A percentile compares a stretch with the other conserved stretches of the same genome.
phyloP scores from a whole-genome alignment of 2,888 invertebrate genomes.

The Eilema depressum region DNA sequence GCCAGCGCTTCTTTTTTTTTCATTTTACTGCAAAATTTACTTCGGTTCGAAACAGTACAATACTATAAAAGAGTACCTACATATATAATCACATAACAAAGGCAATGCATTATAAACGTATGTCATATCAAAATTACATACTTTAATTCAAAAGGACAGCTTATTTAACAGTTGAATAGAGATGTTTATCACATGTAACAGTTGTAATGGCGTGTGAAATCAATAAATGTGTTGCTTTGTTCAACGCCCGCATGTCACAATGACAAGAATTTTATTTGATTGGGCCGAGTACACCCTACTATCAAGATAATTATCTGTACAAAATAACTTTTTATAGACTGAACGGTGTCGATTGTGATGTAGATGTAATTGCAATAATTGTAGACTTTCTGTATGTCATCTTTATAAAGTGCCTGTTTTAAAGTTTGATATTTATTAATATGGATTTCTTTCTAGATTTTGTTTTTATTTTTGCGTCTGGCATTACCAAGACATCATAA shows the following conservation, averaged over 20 bases:
- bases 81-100: constrained; percentile 25
- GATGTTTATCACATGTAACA: constrained; percentile 67
- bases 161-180: constrained; percentile 63
- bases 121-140: constrained; percentile 41
- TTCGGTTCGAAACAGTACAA: not conserved
- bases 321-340: constrained; percentile 5
- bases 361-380: not conserved
- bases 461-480: not conserved
- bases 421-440: not conserved
- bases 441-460: not conserved
- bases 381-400: not conserved
- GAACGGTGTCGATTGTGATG: not conserved
- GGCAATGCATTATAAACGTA: constrained; percentile 32
- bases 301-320: constrained; percentile 56
- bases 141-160: constrained; percentile 48
- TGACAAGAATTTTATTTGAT: constrained; percentile 61
- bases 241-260: constrained; percentile 70
- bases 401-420: not conserved
- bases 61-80: not conserved
- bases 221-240: constrained; percentile 72
- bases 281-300: constrained; percentile 62
- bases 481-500: not conserved
- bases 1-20: not conserved
- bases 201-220: constrained; percentile 70
- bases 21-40: not conserved